These are phyloP conservation scores for Riptortus pedestris DNA, from an alignment of 1,140 invertebrate genomes.

Conservation along the genomic window DNA sequence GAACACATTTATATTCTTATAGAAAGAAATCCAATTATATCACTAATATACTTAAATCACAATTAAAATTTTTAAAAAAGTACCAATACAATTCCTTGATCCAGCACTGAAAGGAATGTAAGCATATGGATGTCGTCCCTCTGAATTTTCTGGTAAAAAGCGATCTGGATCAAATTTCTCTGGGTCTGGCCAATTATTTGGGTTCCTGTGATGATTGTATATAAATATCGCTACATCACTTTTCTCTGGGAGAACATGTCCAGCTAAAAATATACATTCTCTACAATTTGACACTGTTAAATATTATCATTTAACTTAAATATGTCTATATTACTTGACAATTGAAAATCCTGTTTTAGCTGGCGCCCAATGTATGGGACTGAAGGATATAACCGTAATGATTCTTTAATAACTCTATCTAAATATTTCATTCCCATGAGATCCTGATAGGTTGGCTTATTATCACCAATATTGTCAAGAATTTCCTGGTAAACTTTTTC, in stretches of 20 bases:
- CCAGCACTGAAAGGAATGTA: slow-evolving; percentile 56
- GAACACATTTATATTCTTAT: background rate
- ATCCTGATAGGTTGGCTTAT: slow-evolving; percentile 38
- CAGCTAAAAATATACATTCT: background rate
- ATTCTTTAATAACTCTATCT: slow-evolving; percentile 53
- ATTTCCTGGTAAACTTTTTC: slow-evolving; percentile 14
- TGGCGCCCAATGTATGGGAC: slow-evolving; percentile 49
- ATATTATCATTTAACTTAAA: background rate
- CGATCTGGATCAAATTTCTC: slow-evolving; percentile 54
- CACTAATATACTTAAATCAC: background rate
- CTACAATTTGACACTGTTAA: no score
- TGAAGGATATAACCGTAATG: slow-evolving; percentile 49
- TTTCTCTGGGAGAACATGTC: slow-evolving; percentile 4
- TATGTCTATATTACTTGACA: no score
- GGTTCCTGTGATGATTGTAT: slow-evolving; percentile 42
- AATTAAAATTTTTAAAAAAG: slow-evolving; percentile 4
- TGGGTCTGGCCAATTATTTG: slow-evolving; percentile 45
- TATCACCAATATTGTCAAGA: slow-evolving; percentile 37
- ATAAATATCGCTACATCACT: slow-evolving; percentile 9
- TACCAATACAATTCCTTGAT: slow-evolving; percentile 50
- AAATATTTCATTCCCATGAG: slow-evolving; percentile 47
- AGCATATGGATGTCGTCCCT: slow-evolving; percentile 39
- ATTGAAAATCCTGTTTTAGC: slow-evolving; percentile 40
- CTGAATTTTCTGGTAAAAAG: slow-evolving; percentile 47
- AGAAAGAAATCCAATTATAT: background rate